Evolutionary conservation across 92 coral and sea anemone species (phyloP).

Genomic region (Isaurus tuberculatus): DNA sequence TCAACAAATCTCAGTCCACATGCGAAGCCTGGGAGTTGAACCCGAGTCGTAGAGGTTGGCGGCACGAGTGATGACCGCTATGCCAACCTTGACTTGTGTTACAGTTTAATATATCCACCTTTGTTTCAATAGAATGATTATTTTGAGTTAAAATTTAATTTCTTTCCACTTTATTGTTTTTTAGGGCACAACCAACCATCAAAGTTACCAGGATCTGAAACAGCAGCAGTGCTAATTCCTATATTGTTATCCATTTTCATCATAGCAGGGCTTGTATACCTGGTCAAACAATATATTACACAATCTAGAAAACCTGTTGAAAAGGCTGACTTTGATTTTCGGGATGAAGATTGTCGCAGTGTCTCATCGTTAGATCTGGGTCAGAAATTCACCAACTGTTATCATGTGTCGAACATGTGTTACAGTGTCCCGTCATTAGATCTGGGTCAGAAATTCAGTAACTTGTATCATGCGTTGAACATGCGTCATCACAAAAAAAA

Average conservation of each 20-base stretch:
- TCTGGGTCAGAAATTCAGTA: not conserved
- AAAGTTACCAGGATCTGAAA: not conserved
- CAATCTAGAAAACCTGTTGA: constrained; percentile 61
- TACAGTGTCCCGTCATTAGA: constrained; percentile 68
- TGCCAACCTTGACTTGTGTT: too few relatives aligned
- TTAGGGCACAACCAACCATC: constrained; percentile 42
- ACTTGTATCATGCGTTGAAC: not conserved
- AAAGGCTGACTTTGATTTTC: constrained; percentile 93
- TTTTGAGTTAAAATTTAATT: not conserved
- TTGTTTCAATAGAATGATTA: not conserved
- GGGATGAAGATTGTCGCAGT: constrained; percentile 81
- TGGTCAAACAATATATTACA: constrained; percentile 59
- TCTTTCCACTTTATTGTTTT: not conserved
- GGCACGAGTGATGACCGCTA: too few relatives aligned
- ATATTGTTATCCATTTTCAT: constrained; percentile 44
- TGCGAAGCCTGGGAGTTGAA: too few relatives aligned
- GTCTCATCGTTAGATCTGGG: constrained; percentile 56
- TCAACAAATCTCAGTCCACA: too few relatives aligned
- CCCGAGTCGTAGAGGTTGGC: too few relatives aligned
- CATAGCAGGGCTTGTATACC: constrained; percentile 44
- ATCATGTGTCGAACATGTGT: too few relatives aligned
- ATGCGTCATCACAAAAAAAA: not conserved
- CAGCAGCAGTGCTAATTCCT: constrained; percentile 54
- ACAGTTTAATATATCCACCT: not conserved
- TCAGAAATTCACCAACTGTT: not conserved